Evolutionary conservation across 2,888 invertebrate genomes (phyloP).

Genomic region (Hylaea fasciaria): DNA sequence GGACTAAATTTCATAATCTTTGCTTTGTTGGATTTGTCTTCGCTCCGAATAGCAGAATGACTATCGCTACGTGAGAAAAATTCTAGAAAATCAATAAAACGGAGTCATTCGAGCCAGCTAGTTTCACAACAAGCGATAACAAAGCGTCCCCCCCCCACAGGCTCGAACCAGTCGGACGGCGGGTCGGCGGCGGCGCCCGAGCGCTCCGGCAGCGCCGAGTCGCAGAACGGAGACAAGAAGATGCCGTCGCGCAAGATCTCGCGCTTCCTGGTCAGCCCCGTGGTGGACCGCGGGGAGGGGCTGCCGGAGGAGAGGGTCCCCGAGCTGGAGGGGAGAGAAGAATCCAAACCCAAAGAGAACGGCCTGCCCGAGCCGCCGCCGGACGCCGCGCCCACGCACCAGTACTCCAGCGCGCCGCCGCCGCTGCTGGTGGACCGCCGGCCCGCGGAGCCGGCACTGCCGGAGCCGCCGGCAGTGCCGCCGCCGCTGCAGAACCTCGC

Average conservation of each 20-base stretch:
- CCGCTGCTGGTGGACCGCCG: conserved; percentile 52
- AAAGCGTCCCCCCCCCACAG: conserved; percentile 45
- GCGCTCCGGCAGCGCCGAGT: conserved; percentile 72
- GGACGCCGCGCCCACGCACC: conserved; percentile 64
- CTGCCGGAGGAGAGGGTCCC: conserved; percentile 50
- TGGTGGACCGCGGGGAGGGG: conserved; percentile 84
- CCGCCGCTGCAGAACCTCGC: conserved; percentile 48
- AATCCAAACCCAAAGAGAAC: conserved; percentile 46
- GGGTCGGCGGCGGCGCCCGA: conserved; percentile 68
- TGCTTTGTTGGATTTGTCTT: too few relatives aligned
- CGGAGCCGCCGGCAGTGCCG: conserved; percentile 35
- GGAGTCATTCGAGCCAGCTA: too few relatives aligned
- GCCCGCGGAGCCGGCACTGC: conserved; percentile 46
- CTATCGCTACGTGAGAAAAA: too few relatives aligned
- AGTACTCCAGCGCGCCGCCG: conserved; percentile 58
- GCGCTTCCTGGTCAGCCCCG: conserved; percentile 92
- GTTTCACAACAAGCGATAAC: too few relatives aligned
- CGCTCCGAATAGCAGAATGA: too few relatives aligned
- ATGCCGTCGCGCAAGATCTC: conserved; percentile 90
- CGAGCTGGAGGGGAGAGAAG: conserved; percentile 42
- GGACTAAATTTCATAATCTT: too few relatives aligned
- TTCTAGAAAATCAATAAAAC: too few relatives aligned
- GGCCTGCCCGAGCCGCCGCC: conserved; percentile 41
- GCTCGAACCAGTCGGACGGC: conserved; percentile 80
- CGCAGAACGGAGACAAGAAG: conserved; percentile 71